Base-by-base conservation (phyloP, 2,113 vertebrate species). In the Trogon surrucura region DNA sequence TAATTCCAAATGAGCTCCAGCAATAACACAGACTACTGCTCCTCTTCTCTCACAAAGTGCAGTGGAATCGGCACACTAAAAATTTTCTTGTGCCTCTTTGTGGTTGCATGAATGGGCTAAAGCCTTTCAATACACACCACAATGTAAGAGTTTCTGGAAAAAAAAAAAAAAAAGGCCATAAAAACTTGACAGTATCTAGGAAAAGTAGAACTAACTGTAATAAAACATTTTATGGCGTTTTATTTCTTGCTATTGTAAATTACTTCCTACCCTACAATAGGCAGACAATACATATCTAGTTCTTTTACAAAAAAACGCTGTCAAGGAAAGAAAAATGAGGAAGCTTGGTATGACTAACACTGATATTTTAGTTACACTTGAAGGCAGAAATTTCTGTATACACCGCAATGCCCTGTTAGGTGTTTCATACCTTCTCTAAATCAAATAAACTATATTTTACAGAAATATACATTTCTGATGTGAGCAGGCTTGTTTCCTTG, bases 181-280 rank as follows among this genome's bases (percentile, higher is more conserved):
- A 61, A 36, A 94, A 60, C 20, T 64, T 88, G 38, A 51, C 36
- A 74, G 36, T 34, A 84, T 8, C 38, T 72, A 81, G 9, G n/a
- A 84, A 92, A 91, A 44, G 71, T 72, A 50, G 54, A 90, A 73
- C 47, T 83, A 91, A 79, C 47, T 78, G 29, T 74, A 77, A 70
- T 71, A 79, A 69, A 16, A 71, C 1, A 56, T 90, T 95, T 72
- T 85, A 53, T 62, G 84, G 45, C 21, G 29, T 90, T 85, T 93
- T 85, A 60, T 91, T 91, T 89, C 65, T 93, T 81, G 65, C 78
- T 93, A 61, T 71, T 93, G 58, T 85, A 89, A 92, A 82, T 82
- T 88, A 66, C 70, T 87, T 96, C 65, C 66, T 95, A 50, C 13
- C 22, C 14, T 60, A 87, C 85, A 91, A 64, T 45, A 93, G 41